Conservation (phyloP, 2,888 invertebrate species). For the Drosophila subsilvestris region DNA sequence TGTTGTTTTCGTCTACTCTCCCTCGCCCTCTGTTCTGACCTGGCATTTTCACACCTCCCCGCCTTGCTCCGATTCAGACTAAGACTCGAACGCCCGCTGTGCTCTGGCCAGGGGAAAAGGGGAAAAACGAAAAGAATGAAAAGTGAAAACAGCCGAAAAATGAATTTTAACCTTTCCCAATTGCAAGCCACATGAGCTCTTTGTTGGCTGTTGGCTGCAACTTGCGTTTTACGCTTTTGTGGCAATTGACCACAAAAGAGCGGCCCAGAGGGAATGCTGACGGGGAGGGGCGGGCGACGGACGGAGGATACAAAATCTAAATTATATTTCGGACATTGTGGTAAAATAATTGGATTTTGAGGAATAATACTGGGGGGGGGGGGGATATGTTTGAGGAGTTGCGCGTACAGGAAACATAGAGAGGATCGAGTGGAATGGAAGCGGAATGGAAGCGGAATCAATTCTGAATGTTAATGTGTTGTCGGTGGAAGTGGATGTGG, state of each 20-base stretch:
- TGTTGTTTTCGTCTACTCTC: slow-evolving; percentile 2
- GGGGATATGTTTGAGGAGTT: not conserved
- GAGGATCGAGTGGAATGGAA: not conserved
- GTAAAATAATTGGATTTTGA: slow-evolving; percentile 73
- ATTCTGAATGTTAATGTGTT: not conserved
- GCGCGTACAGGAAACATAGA: not conserved
- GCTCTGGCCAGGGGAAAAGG: slow-evolving; percentile 9
- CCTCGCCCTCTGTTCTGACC: slow-evolving; percentile 5
- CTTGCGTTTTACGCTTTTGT: slow-evolving; percentile 44
- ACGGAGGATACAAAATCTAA: slow-evolving; percentile 67
- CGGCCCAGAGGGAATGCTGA: slow-evolving; percentile 1
- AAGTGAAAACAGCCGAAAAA: slow-evolving; percentile 65
- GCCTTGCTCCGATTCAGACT: slow-evolving; percentile 12
- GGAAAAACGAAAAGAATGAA: slow-evolving; percentile 40
- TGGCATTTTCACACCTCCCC: slow-evolving; percentile 65
- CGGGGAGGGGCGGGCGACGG: not conserved
- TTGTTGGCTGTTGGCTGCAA: slow-evolving; percentile 57
- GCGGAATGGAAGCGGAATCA: not conserved
- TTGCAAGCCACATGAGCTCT: slow-evolving; percentile 63
- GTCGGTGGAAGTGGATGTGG: not conserved
- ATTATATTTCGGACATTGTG: slow-evolving; percentile 73
- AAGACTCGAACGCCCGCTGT: slow-evolving; percentile 52
- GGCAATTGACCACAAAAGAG: slow-evolving; percentile 64
- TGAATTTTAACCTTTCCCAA: slow-evolving; percentile 68
- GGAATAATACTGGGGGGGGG: slow-evolving; percentile 20